Percentiles rank a stretch among this genome's conserved stretches.
phyloP scores from a whole-genome alignment of 2,888 invertebrate genomes.

The Monopis laevigella region DNA sequence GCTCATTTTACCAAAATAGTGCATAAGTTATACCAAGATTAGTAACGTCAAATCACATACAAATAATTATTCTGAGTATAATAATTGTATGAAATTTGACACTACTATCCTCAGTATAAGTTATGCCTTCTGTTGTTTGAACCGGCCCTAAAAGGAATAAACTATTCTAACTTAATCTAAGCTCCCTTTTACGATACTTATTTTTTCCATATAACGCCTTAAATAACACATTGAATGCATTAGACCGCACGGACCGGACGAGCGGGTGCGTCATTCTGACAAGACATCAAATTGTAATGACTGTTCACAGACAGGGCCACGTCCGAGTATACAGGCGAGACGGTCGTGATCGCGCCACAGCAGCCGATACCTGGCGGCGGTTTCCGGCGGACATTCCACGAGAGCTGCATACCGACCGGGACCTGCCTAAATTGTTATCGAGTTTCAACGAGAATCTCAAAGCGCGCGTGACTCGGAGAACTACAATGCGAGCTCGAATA shows the following conservation, averaged over 20 bases:
- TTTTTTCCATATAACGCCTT: too few relatives aligned
- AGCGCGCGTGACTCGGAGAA: constrained; percentile 4
- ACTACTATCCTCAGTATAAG: too few relatives aligned
- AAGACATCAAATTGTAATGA: constrained; percentile 36
- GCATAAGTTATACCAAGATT: too few relatives aligned
- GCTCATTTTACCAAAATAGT: too few relatives aligned
- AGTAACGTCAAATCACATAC: too few relatives aligned
- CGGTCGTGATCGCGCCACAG: constrained; percentile 28
- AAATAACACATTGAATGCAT: too few relatives aligned
- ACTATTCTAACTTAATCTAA: too few relatives aligned
- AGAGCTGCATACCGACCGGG: constrained; percentile 3
- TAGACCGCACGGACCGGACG: constrained; percentile 25
- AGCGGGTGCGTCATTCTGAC: constrained; percentile 31
- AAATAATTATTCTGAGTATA: too few relatives aligned
- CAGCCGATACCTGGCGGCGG: constrained; percentile 42
- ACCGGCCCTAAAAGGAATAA: too few relatives aligned
- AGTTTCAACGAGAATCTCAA: constrained; percentile 2
- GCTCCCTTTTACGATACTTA: too few relatives aligned
- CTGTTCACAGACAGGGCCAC: constrained; percentile 17
- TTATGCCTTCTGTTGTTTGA: too few relatives aligned
- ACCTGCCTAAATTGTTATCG: constrained; percentile 6
- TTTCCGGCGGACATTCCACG: constrained; percentile 50
- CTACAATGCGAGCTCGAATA: neutral
- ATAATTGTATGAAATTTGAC: too few relatives aligned
- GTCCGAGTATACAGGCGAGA: constrained; percentile 4